phyloP scores from a whole-genome alignment of 2,797 vertebrate species.

The Kryptopterus vitreolus region DNA sequence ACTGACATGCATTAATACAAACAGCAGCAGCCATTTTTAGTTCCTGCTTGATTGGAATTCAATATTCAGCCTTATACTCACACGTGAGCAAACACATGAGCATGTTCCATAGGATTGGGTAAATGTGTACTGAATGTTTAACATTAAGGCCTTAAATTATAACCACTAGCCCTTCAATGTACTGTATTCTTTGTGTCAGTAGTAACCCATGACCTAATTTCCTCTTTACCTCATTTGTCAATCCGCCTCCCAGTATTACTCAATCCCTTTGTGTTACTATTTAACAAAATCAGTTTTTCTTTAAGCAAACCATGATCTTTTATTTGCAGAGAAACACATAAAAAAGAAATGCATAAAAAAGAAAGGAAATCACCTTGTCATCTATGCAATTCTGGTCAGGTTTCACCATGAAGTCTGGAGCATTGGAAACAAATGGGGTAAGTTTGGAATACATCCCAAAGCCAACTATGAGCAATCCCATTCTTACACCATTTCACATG shows the following conservation, averaged over 20 bases:
- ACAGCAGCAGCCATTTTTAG: slow-evolving; percentile 4
- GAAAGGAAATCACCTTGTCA: not conserved
- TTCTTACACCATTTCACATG: not conserved
- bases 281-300: not conserved
- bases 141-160: not conserved
- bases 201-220: not conserved
- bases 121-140: not conserved
- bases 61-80: not conserved
- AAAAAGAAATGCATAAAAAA: not conserved
- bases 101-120: not conserved
- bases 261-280: not conserved
- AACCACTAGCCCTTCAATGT: not conserved
- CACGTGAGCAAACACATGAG: not conserved
- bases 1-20: not conserved
- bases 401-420: not conserved
- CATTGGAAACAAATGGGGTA: not conserved
- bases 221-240: not conserved
- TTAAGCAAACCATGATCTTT: not conserved
- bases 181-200: not conserved
- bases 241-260: no score
- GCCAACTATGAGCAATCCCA: not conserved
- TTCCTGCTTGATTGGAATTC: not conserved
- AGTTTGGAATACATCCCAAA: not conserved
- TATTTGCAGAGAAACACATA: not conserved
- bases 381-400: not conserved